phyloP scores from a whole-genome alignment of 2,113 vertebrate species.

The cattle (Bos taurus) region ARS-UCD2.0 NC_037357.1:71791001-71791500 shows the following conservation, averaged over 20 bases:
- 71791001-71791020: conserved; percentile 7
- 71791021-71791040: background rate
- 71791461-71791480: conserved; percentile 96
- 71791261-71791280: background rate
- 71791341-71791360: conserved; percentile 95
- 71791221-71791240: background rate
- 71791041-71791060: conserved; percentile 28
- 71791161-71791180: background rate
- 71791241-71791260: background rate
- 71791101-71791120: background rate
- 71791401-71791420: conserved; percentile 97
- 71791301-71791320: conserved; percentile 99
- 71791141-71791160: conserved; percentile 4
- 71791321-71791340: conserved; percentile 99
- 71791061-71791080: background rate
- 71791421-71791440: conserved; percentile 98
- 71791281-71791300: conserved; percentile 34
- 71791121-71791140: background rate
- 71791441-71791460: conserved; percentile 92
- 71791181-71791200: background rate
- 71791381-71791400: conserved; percentile 98
- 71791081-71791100: background rate
- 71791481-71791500: conserved; percentile 98
- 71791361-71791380: conserved; percentile 99
- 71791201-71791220: background rate